phyloP scores from a whole-genome alignment of 2,888 invertebrate species.

The Chymomyza fuscimana region DNA sequence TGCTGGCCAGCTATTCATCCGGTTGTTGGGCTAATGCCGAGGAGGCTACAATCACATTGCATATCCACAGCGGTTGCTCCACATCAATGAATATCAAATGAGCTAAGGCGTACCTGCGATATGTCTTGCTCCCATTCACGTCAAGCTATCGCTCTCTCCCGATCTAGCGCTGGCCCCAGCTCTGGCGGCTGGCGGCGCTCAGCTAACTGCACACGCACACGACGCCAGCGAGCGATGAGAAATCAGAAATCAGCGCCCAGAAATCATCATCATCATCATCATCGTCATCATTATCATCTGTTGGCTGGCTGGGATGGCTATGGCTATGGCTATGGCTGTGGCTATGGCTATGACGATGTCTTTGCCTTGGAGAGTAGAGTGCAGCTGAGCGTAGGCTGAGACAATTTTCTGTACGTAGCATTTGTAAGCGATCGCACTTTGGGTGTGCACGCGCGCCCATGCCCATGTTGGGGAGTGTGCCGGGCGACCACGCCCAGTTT shows the following conservation, averaged over 20 bases:
- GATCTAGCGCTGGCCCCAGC: slow-evolving; percentile 29
- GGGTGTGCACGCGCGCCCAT: slow-evolving; percentile 63
- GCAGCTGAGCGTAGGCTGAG: slow-evolving; percentile 58
- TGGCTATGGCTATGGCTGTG: not conserved
- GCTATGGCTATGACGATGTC: not conserved
- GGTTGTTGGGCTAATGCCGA: not conserved
- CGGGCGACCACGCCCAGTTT: slow-evolving; percentile 58
- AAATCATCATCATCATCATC: slow-evolving; percentile 44
- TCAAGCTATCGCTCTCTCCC: slow-evolving; percentile 40
- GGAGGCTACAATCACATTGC: not conserved
- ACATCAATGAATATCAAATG: slow-evolving; percentile 77
- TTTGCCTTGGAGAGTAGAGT: slow-evolving; percentile 21
- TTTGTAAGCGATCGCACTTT: slow-evolving; percentile 72
- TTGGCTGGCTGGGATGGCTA: slow-evolving; percentile 2
- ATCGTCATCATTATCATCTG: slow-evolving; percentile 4
- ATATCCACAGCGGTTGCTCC: slow-evolving; percentile 48
- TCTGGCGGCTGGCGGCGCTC: slow-evolving; percentile 4
- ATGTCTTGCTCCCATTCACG: slow-evolving; percentile 70
- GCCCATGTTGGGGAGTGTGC: slow-evolving; percentile 62
- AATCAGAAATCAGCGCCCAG: slow-evolving; percentile 50
- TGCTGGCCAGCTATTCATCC: not conserved
- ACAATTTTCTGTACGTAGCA: slow-evolving; percentile 59
- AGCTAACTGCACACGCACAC: slow-evolving; percentile 14
- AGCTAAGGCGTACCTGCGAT: slow-evolving; percentile 65
- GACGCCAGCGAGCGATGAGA: slow-evolving; percentile 35